Percentiles rank a stretch among this genome's conserved stretches.
Conservation (phyloP, 2,888 invertebrate species). For the Lasioglossum oenotherae region DNA sequence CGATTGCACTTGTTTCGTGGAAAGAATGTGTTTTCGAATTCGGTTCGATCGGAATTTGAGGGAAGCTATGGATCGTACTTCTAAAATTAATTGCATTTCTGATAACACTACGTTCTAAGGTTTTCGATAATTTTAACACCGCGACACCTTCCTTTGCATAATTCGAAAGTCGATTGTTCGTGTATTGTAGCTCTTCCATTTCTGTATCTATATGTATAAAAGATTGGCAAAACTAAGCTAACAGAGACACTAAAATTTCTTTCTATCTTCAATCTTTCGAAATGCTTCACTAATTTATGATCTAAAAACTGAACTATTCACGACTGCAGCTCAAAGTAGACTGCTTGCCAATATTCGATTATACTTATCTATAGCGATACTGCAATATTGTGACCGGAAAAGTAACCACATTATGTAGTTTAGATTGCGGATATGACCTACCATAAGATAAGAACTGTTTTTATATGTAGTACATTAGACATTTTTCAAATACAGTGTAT, state of each 20-base stretch:
- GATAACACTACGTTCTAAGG: background rate
- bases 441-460: background rate
- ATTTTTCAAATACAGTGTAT: background rate
- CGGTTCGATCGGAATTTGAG: background rate
- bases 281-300: background rate
- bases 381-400: conserved; percentile 50
- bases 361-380: conserved; percentile 49
- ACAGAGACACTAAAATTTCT: background rate
- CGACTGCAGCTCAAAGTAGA: conserved; percentile 11
- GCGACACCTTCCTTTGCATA: conserved; percentile 66
- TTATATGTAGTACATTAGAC: background rate
- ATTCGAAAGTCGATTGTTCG: conserved; percentile 68
- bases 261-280: background rate
- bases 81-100: background rate
- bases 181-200: conserved; percentile 46
- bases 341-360: conserved; percentile 34
- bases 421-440: conserved; percentile 27
- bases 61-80: background rate
- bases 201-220: background rate
- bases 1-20: background rate
- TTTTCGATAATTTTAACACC: conserved; percentile 50
- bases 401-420: conserved; percentile 56
- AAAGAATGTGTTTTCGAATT: background rate
- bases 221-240: background rate
- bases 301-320: conserved; percentile 17